Base-by-base conservation (phyloP, 2,888 invertebrate genomes). In the Caenorhabditis panamensis region DNA sequence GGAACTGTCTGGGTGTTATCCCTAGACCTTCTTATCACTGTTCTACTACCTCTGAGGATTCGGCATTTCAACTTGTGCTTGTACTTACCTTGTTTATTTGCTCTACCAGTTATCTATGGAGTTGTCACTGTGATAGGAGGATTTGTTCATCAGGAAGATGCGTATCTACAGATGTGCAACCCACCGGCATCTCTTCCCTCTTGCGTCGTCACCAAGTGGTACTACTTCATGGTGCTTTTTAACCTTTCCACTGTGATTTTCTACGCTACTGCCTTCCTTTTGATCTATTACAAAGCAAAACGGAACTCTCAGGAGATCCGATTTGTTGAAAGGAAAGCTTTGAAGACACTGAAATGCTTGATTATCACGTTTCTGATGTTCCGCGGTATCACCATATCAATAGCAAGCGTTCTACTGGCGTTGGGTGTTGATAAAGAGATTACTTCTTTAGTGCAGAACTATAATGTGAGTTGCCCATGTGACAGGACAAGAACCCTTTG, bases 391-490 rank as follows among this genome's bases (percentile, higher is more conserved):
- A 67, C 68, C 0, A 58, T 59, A 4, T 31, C 59, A 0, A n/a
- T 76, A 11, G 51, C 63, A 13, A 68, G 18, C 26, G 4, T 47
- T 2, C 11, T 68, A 4, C 58, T 61, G 9, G 47, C 53, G 8
- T 13, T 76, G 22, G 62, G 61, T 0, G 56, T 76, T 1, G 62
- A 68, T 28, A 51, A 61, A n/a, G 68, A 76, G 26, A 20, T 68
- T 8, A 41, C 41, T 20, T 22, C 28, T 5, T 13, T 76, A 20
- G 68, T 76, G 31, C 68, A 68, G 24, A 76, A 62, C 37, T 68
- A 76, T 28, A 76, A 68, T 58, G 76, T 76, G 26, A 47, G 76
- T 75, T 20, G 18, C n/a, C n/a, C n/a, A n/a, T n/a, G n/a, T n/a
- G n/a, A n/a, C n/a, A n/a, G n/a, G n/a, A n/a, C n/a, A 11, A 26